phyloP scores from a whole-genome alignment of 1,140 invertebrate genomes.

The Eupristina koningsbergeri region DNA sequence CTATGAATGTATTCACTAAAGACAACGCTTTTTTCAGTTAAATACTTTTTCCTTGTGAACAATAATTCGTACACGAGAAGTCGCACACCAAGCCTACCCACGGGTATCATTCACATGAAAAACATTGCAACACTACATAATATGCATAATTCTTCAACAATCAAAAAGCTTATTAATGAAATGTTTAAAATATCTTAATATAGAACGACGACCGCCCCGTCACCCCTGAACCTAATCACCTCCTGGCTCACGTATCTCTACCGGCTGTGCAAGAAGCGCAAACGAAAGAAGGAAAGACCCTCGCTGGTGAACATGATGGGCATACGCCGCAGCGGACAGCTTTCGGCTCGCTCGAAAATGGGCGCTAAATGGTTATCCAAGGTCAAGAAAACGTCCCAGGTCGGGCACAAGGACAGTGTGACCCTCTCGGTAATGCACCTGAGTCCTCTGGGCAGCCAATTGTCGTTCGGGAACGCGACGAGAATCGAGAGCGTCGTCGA shows the following conservation, averaged over 20 bases:
- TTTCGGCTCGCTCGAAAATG: conserved; percentile 86
- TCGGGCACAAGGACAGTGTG: conserved; percentile 86
- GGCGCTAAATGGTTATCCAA: conserved; percentile 89
- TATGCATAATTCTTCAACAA: background rate
- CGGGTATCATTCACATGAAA: background rate
- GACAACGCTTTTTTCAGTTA: too few relatives aligned
- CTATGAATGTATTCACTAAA: too few relatives aligned
- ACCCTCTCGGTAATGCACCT: conserved; percentile 83
- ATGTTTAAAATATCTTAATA: background rate
- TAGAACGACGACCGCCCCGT: conserved; percentile 95
- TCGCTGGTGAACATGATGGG: conserved; percentile 87
- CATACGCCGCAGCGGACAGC: conserved; percentile 78
- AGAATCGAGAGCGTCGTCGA: conserved; percentile 92
- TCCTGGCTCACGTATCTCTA: conserved; percentile 91
- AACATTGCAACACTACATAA: background rate
- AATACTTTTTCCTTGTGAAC: too few relatives aligned
- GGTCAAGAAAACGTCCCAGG: conserved; percentile 81
- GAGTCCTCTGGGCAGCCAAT: conserved; percentile 86
- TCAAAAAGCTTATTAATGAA: background rate
- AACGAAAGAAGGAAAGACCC: conserved; percentile 83
- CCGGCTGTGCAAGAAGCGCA: conserved; percentile 83
- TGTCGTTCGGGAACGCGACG: conserved; percentile 82
- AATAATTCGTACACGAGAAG: too few relatives aligned
- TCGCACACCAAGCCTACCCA: too few relatives aligned
- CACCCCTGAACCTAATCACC: conserved; percentile 96